Base-by-base conservation (phyloP, 2,113 vertebrate genomes). In the Gulo gulo region DNA sequence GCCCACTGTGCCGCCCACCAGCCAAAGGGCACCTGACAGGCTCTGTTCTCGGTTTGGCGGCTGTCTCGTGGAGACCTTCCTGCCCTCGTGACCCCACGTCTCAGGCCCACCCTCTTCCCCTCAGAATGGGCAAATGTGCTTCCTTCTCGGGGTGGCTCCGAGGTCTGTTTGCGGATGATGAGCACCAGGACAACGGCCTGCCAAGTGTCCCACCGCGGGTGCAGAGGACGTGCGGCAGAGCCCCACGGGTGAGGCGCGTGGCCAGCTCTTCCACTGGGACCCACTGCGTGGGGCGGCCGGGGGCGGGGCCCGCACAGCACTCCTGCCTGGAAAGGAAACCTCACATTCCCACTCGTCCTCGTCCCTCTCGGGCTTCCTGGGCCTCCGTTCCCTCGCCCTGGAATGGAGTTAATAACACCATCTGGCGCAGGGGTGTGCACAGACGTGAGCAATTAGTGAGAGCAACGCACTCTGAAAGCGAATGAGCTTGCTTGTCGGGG, bases 201-300 rank as follows among this genome's bases (percentile, higher is more conserved):
- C n/a, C 21, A 23, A 13, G 20, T 10, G 20, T 39, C 69, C 69
- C 36, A 23, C 11, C 5, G 69, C 4, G 36, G 36, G 36, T 21
- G 57, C n/a, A 6, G 69, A 39, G 20, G 69, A 1, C 9, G 2
- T 11, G 12, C 0, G 4, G n/a, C 8, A 12, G 69, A 23, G n/a
- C 1, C 8, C 57, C 57, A 57, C 18, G 4, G 55, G 55, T 16
- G 50, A 52, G 50, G 50, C 14, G 50, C 20, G 55, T 7, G 18
- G 55, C 55, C 55, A 2, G 55, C 55, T 59, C 31, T 34, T 3
- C 29, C n/a, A n/a, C 8, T 4, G 4, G 69, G 36, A 24, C 2
- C 10, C 20, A 6, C 36, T 2, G 5, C 0, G 20, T 12, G 36
- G 5, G 21, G 69, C 1, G 10, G 36, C 9, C 1, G 2, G 20